phyloP scores from a whole-genome alignment of 1,140 invertebrate genomes.

The Hylaeus volcanicus region DNA sequence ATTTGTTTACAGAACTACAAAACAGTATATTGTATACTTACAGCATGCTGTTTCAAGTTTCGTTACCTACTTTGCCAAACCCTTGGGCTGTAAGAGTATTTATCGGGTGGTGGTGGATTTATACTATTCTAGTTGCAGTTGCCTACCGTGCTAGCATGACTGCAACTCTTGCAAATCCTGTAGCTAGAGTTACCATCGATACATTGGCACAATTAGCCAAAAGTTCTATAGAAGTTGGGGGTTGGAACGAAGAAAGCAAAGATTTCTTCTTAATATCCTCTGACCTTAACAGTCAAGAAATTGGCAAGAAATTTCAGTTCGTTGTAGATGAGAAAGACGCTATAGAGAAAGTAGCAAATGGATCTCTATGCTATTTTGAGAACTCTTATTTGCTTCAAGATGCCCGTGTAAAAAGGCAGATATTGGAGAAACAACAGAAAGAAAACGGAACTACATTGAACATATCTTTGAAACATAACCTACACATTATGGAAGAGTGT shows the following conservation, averaged over 20 bases:
- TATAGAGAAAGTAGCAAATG: constrained; percentile 84
- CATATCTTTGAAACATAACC: constrained; percentile 78
- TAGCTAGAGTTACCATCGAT: constrained; percentile 88
- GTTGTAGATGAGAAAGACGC: constrained; percentile 82
- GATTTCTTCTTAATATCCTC: constrained; percentile 85
- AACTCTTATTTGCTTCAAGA: constrained; percentile 87
- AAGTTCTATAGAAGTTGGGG: constrained; percentile 84
- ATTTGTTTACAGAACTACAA: constrained; percentile 85
- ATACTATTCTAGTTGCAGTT: constrained; percentile 88
- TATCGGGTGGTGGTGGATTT: constrained; percentile 93
- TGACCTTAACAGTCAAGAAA: constrained; percentile 84
- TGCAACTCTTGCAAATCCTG: constrained; percentile 88
- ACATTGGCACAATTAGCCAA: constrained; percentile 85
- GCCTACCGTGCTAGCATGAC: constrained; percentile 91
- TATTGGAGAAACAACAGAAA: constrained; percentile 69
- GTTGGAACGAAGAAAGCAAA: constrained; percentile 86
- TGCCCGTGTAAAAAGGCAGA: constrained; percentile 82
- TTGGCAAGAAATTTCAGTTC: constrained; percentile 85
- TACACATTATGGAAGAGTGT: constrained; percentile 91
- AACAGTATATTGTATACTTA: constrained; percentile 89
- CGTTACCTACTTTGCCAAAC: constrained; percentile 86
- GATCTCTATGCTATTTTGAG: constrained; percentile 89
- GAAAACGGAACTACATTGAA: constrained; percentile 55
- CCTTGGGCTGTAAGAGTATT: constrained; percentile 89
- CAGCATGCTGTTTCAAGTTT: constrained; percentile 89